These are phyloP conservation scores for Orgyia antiqua DNA, from an alignment of 2,888 invertebrate species.

Conservation along the genomic window DNA sequence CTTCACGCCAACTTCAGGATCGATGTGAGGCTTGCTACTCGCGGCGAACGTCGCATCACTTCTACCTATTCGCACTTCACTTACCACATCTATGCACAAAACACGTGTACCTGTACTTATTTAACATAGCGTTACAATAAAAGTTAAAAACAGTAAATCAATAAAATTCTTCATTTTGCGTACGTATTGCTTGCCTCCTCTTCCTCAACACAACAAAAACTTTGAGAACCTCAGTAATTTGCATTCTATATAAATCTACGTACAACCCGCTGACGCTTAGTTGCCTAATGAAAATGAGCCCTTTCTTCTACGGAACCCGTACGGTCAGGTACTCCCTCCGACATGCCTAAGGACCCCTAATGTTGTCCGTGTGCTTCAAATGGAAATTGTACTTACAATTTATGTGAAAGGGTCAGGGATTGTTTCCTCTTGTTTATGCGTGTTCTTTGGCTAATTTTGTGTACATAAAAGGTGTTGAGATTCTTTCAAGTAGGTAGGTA, in stretches of 20 bases:
- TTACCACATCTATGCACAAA: too few species aligned
- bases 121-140: too few species aligned
- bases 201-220: too few species aligned
- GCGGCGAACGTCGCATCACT: too few species aligned
- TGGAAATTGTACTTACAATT: conserved; percentile 70
- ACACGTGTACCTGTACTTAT: too few species aligned
- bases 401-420: conserved; percentile 68
- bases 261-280: conserved; percentile 48
- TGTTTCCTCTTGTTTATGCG: conserved; percentile 51
- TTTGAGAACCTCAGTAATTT: conserved; percentile 43
- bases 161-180: too few species aligned
- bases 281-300: conserved; percentile 75
- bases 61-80: too few species aligned
- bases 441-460: conserved; percentile 48
- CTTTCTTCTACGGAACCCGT: conserved; percentile 56
- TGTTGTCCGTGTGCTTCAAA: conserved; percentile 58
- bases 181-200: too few species aligned
- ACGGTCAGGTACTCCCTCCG: conserved; percentile 54
- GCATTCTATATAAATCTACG: conserved; percentile 58
- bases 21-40: too few species aligned
- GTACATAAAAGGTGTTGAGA: conserved; percentile 19
- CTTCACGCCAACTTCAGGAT: too few species aligned
- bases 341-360: conserved; percentile 55
- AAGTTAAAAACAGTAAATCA: too few species aligned
- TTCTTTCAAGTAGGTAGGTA: conserved; percentile 7